A percentile compares a stretch with the other conserved stretches of the same genome.
Evolutionary conservation across 2,113 vertebrate species (phyloP).

Genomic region (Pogonocichla stellata): DNA sequence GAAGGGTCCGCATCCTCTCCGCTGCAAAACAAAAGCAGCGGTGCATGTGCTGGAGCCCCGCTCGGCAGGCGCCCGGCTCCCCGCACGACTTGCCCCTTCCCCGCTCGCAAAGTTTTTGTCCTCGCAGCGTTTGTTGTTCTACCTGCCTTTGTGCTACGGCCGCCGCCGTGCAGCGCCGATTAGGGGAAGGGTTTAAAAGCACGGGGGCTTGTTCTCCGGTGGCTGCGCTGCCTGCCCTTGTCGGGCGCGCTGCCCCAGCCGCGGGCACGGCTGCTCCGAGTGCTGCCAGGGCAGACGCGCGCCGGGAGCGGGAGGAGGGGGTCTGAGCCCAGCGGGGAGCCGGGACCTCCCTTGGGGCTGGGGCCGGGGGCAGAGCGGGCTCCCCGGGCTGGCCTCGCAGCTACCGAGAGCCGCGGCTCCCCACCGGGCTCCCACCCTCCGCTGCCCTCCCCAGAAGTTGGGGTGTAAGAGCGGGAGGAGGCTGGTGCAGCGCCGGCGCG

Average conservation of each 20-base stretch:
- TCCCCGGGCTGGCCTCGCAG: not conserved
- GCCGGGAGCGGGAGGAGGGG: not conserved
- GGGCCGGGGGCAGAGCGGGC: not conserved
- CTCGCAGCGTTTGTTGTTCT: not conserved
- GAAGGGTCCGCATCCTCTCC: not conserved
- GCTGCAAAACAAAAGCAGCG: not conserved
- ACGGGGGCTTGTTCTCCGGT: rapidly evolving
- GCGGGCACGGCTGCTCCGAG: not conserved
- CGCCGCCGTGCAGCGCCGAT: not conserved
- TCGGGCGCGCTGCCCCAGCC: not conserved
- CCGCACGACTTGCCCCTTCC: not conserved
- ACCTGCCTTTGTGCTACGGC: not conserved
- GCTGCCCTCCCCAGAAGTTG: not conserved
- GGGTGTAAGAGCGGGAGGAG: not conserved
- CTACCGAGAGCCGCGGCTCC: not conserved
- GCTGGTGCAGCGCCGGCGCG: not conserved
- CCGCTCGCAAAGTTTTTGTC: not conserved
- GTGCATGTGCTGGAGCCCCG: not conserved
- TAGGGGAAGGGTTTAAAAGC: not conserved
- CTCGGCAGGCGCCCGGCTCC: not conserved
- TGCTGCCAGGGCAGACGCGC: not conserved
- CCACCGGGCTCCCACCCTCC: not conserved
- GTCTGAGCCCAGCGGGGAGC: not conserved
- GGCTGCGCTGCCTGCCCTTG: not conserved
- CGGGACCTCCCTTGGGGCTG: not conserved